Evolutionary conservation across 1,140 invertebrate genomes (phyloP), one percentile per base, ranked within the genome.

Genomic region (Pseudomyrmex cubaensis): DNA sequence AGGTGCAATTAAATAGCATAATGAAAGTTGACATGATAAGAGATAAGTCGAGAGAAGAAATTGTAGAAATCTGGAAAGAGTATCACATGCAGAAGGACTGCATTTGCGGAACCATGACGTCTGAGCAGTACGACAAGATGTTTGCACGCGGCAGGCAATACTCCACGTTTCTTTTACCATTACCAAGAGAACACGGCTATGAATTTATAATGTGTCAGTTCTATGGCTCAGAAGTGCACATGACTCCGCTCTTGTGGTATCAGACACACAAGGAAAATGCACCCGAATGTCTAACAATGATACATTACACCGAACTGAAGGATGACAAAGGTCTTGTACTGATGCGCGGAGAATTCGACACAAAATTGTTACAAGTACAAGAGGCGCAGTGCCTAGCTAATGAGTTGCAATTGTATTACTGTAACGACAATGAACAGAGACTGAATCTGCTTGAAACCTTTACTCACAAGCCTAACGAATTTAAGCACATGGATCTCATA

Each of bases 211-310:
- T 98, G 92, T 95, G 95, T 83, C 98, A 98, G 93, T 97, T 97
- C 94, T 94, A 95, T 87, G 96, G 93, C 54, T 96, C 96, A 87
- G 95, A 97, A 87, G 95, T 98, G 3, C 98, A 98, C 92, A 98
- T 98, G 92, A 98, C 98, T 5, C 97, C 98, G 5, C 94, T 99
- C 12, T 94, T 98, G 15, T 97, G 97, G 93, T 99, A 97, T 93
- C 98, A 98, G 95, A 96, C 97, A 1, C 97, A 98, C 89, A 97
- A 98, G 93, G 98, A 98, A 95, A 98, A 98, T 95, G 97, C 98
- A 0, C 98, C 98, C 0, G 97, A 98, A 92, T 98, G 98, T 93
- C 94, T 99, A 20, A 97, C 96, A 2, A 94, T 99, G 85, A 95
- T 96, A 3, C 97, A 98, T 93, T 99, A 97, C 88, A 96, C 96